These are phyloP conservation scores for Melolontha melolontha DNA, from an alignment of 2,888 invertebrate genomes.

Conservation along the genomic window DNA sequence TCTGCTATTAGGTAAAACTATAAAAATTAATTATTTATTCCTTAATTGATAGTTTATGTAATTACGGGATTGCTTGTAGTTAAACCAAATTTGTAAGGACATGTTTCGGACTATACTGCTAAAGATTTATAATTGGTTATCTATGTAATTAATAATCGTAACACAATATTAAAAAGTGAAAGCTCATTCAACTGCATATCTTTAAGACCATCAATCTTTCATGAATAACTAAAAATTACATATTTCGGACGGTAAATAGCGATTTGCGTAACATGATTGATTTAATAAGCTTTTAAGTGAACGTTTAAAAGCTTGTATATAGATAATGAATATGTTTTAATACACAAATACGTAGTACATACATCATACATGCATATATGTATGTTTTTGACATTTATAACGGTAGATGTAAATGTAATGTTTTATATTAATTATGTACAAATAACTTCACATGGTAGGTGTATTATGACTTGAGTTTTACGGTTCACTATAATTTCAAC, in stretches of 20 bases:
- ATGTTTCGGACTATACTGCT: not conserved
- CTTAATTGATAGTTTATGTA: too few relatives aligned
- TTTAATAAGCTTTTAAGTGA: constrained; percentile 16
- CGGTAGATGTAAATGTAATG: not conserved
- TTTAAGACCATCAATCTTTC: constrained; percentile 35
- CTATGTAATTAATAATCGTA: constrained; percentile 43
- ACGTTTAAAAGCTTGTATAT: constrained; percentile 7
- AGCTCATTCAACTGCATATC: constrained; percentile 16
- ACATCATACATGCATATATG: not conserved
- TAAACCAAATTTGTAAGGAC: not conserved
- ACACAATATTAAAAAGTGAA: constrained; percentile 43
- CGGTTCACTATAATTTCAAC: too few relatives aligned
- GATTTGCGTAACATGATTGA: constrained; percentile 21
- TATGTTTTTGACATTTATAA: not conserved
- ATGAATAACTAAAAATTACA: constrained; percentile 38
- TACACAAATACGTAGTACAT: constrained; percentile 1
- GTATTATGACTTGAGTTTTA: too few relatives aligned
- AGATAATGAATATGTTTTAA: constrained; percentile 6
- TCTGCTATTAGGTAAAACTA: too few relatives aligned
- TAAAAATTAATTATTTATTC: too few relatives aligned
- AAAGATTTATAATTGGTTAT: constrained; percentile 40
- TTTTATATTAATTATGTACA: not conserved
- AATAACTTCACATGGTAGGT: too few relatives aligned
- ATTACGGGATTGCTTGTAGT: not conserved
- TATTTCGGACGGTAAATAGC: constrained; percentile 10